Evolutionary conservation across 2,113 vertebrate species (phyloP), one percentile per base, ranked within the genome.

Genomic region (Rhinichthys klamathensis): DNA sequence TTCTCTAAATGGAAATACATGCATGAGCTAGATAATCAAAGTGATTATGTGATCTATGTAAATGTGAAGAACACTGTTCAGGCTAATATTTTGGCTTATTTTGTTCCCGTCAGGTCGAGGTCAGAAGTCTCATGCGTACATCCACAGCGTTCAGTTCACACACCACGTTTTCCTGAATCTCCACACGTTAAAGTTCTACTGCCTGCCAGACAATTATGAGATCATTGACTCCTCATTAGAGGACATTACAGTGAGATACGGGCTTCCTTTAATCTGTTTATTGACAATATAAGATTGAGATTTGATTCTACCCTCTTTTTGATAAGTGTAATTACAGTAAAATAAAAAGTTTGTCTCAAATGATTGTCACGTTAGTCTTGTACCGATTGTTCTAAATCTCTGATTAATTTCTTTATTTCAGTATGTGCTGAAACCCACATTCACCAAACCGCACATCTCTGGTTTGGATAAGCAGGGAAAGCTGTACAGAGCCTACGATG

Each of bases 101-200:
- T 15, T 46, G 38, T 87, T 30, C 83, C 61, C 3, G 1, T 2
- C 83, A 99, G 98, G 98, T 56, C 95, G 98, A n/a, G 98, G 98
- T 49, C 91, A 97, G 89, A 98, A 97, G 93, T 99, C 98, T 6
- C 98, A 99, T 0, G 98, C 98, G 3, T 99, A 99, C 90, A 99
- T 97, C 74, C 98, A 99, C 92, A 99, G 98, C 1, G 98, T 99
- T 41, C 98, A 99, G 93, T 96, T 98, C 51, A 96, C 96, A 87
- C 98, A 99, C 83, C 98, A 99, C 0, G 98, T 99, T 51, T 99
- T 99, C 92, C 96, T 99, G 80, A 99, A 99, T 88, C 94, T 99
- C 65, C 98, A 99, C 91, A 99, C 98, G 0, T 95, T 99, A 85
- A 99, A 97, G 93, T 99, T 99, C 90, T 99, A 99, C 92, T 99